These are phyloP conservation scores for Syritta pipiens DNA, from an alignment of 2,888 invertebrate species.

Conservation along the genomic window DNA sequence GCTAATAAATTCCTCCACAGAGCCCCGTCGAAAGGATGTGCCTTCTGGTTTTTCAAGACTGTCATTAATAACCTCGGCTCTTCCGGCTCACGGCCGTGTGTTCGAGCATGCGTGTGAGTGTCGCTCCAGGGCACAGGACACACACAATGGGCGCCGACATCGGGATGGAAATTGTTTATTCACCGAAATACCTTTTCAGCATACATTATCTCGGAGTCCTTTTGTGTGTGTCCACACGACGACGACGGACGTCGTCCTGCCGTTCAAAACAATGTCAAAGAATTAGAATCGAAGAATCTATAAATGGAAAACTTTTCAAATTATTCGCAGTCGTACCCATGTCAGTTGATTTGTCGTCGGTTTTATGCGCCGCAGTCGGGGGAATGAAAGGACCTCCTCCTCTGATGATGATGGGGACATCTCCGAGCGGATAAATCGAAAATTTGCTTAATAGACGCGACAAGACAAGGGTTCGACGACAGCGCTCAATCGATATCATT, in stretches of 20 bases:
- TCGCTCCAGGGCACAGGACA: background rate
- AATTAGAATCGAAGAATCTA: conserved; percentile 22
- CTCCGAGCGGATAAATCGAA: conserved; percentile 13
- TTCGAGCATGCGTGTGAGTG: conserved; percentile 1
- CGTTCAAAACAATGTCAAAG: background rate
- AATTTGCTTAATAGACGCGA: conserved; percentile 24
- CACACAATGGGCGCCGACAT: background rate
- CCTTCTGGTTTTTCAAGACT: conserved; percentile 29
- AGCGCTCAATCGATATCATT: conserved; percentile 14
- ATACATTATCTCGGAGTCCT: background rate
- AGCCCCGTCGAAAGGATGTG: conserved; percentile 31
- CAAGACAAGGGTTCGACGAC: conserved; percentile 47
- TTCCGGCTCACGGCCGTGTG: background rate
- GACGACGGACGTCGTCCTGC: background rate
- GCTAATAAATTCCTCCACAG: conserved; percentile 32
- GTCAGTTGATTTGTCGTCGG: conserved; percentile 41
- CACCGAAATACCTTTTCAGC: conserved; percentile 28
- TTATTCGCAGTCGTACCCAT: conserved; percentile 23
- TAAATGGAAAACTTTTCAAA: conserved; percentile 43
- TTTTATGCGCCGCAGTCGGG: background rate
- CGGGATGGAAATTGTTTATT: conserved; percentile 34
- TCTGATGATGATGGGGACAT: conserved; percentile 1
- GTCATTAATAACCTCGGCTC: conserved; percentile 35
- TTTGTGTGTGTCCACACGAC: background rate
- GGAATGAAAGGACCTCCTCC: background rate